A percentile compares a stretch with the other conserved stretches of the same genome.
Evolutionary conservation across 2,888 invertebrate genomes (phyloP).

Genomic region (Thecocarcelia acutangulata): DNA sequence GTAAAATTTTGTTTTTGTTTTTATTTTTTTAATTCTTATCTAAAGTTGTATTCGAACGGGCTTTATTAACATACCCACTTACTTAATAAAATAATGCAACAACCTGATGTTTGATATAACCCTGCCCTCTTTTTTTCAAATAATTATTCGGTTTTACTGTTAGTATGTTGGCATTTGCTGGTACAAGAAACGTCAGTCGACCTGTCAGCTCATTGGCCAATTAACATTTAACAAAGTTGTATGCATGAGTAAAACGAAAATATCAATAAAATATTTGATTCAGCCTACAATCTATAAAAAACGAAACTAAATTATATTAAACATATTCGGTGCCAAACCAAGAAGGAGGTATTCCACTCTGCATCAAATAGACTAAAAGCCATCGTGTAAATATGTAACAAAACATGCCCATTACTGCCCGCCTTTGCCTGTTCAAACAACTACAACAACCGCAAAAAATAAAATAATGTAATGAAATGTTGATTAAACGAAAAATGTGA

Average conservation of each 20-base stretch:
- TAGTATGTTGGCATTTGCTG: slow-evolving; percentile 5
- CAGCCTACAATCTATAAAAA: slow-evolving; percentile 47
- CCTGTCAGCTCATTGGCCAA: slow-evolving; percentile 71
- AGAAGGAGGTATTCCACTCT: slow-evolving; percentile 49
- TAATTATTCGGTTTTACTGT: slow-evolving; percentile 41
- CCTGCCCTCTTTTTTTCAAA: slow-evolving; percentile 8
- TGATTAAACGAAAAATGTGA: slow-evolving; percentile 11
- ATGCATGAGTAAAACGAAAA: slow-evolving; percentile 15
- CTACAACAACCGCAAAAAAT: slow-evolving; percentile 23
- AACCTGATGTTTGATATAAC: neutral
- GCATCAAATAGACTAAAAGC: slow-evolving; percentile 39
- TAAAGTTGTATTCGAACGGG: too few relatives aligned
- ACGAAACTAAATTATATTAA: neutral
- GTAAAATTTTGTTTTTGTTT: too few relatives aligned
- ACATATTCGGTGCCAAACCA: slow-evolving; percentile 18
- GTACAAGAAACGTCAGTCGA: slow-evolving; percentile 63
- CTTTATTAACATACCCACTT: too few relatives aligned
- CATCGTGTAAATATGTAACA: slow-evolving; percentile 49
- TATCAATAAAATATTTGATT: slow-evolving; percentile 63
- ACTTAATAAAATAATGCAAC: neutral
- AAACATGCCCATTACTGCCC: slow-evolving; percentile 56
- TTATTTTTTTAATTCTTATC: too few relatives aligned
- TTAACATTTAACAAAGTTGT: slow-evolving; percentile 68
- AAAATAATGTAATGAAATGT: slow-evolving; percentile 32
- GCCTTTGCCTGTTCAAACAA: slow-evolving; percentile 48